Evolutionary conservation across 1,140 invertebrate species (phyloP).

Genomic region (Drosophila ananassae): DNA sequence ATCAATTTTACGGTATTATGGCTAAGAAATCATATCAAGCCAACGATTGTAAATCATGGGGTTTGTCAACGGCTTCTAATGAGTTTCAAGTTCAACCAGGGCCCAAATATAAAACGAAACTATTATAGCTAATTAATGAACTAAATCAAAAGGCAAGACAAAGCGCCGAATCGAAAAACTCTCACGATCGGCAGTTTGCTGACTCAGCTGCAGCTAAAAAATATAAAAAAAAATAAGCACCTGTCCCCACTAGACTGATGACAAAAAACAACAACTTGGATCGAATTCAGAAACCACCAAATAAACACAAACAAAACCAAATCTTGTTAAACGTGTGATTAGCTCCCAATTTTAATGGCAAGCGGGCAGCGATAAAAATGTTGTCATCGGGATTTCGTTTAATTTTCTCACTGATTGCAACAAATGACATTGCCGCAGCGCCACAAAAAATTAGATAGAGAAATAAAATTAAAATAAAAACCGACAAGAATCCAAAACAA

Average conservation of each 20-base stretch:
- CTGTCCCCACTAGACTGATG: conserved; percentile 28
- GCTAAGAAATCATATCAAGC: neutral
- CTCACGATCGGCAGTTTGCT: conserved; percentile 64
- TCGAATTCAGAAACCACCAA: conserved; percentile 35
- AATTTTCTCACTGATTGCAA: conserved; percentile 76
- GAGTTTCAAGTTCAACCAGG: conserved; percentile 9
- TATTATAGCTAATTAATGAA: conserved; percentile 49
- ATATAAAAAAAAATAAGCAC: conserved; percentile 30
- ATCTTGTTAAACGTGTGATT: conserved; percentile 54
- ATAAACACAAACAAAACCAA: conserved; percentile 40
- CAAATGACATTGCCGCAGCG: conserved; percentile 56
- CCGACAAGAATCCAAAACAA: conserved; percentile 16
- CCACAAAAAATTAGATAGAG: conserved; percentile 47
- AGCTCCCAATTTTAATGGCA: conserved; percentile 61
- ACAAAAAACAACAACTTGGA: conserved; percentile 8
- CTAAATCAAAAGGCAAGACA: conserved; percentile 41
- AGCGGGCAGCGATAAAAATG: conserved; percentile 39
- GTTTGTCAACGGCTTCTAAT: neutral
- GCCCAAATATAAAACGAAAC: conserved; percentile 34
- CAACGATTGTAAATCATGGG: neutral
- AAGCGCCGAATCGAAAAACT: conserved; percentile 50
- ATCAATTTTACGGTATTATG: neutral
- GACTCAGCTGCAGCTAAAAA: conserved; percentile 55
- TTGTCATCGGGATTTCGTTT: conserved; percentile 47
- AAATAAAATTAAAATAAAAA: conserved; percentile 35